These are phyloP conservation scores for Dendropsophus ebraccatus DNA, from an alignment of 2,113 vertebrate genomes.

Conservation along the genomic window DNA sequence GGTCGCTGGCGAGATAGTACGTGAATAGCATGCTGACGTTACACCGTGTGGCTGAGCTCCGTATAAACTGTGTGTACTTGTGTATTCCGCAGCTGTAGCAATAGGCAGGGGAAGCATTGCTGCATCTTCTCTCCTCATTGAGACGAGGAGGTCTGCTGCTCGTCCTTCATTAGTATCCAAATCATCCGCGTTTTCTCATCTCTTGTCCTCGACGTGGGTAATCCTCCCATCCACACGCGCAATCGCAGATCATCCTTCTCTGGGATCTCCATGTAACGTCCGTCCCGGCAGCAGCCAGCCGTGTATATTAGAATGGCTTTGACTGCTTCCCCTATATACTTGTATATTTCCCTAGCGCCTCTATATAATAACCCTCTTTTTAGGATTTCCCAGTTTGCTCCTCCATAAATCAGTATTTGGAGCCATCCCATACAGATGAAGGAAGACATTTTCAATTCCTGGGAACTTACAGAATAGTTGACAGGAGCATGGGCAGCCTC, in stretches of 20 bases:
- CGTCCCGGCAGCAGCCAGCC: background rate
- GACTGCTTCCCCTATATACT: constrained; percentile 20
- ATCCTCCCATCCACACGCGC: background rate
- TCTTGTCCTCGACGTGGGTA: no score
- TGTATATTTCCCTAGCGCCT: background rate
- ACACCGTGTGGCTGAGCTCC: background rate
- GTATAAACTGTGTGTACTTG: background rate
- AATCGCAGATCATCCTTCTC: background rate
- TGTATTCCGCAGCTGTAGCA: constrained; percentile 18
- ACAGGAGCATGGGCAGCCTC: background rate
- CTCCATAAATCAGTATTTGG: background rate
- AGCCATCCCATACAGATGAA: background rate
- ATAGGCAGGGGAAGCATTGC: constrained; percentile 12
- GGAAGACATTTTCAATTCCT: constrained; percentile 21
- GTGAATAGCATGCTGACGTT: background rate
- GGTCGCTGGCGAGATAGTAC: background rate
- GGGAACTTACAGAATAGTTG: background rate
- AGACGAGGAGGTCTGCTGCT: background rate
- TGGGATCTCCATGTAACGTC: constrained; percentile 61
- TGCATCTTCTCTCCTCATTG: background rate
- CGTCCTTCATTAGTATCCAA: background rate
- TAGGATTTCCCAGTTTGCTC: background rate
- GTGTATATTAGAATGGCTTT: background rate
- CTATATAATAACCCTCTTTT: background rate
- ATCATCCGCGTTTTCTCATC: no score